Evolutionary conservation across 2,113 vertebrate genomes (phyloP), one percentile per base, ranked within the genome.

Genomic region (Athene cunicularia): DNA sequence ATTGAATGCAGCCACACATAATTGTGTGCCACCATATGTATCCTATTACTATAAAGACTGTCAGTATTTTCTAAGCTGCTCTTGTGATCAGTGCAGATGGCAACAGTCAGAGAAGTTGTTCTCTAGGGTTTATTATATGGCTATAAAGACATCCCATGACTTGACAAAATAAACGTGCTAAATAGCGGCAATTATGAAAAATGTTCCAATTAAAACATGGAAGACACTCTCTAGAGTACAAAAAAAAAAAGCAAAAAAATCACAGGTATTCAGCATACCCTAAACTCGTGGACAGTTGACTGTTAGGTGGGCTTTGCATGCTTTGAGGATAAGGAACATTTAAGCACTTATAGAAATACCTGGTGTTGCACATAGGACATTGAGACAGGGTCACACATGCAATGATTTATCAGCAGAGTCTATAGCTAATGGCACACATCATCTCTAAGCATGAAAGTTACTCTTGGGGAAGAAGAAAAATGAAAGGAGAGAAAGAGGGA

Each of bases 1-100:
- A 98, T 98, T 98, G 98, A 98, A 98, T 96, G 96, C 98, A 98
- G 98, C 96, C 71, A 97, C 96, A 96, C 93, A 56, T 98, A 98
- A 98, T 96, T 98, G 97, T 97, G 94, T 80, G 90, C 88, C 93
- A 95, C 98, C 98, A 98, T 98, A 98, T 98, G 98, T 95, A 98
- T 96, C 96, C 97, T 95, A 98, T 98, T 98, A 98, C 96, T 97
- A 89, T 96, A 98, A 98, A 98, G 97, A 96, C 96, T 97, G 97
- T 93, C 97, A 97, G 97, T 96, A 93, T 98, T 98, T 97, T 97
- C 97, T 98, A 95, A 98, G 96, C 95, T 96, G 67, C 97, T 95
- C 94, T 97, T 98, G 96, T 96, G 98, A 98, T 98, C 97, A 88
- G 73, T 96, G 96, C 98, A 98, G 98, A 98, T 98, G 98, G 98